Percentiles rank a stretch among this genome's conserved stretches.
Conservation (phyloP, 2,888 invertebrate species). For the Drosophila monieri region DNA sequence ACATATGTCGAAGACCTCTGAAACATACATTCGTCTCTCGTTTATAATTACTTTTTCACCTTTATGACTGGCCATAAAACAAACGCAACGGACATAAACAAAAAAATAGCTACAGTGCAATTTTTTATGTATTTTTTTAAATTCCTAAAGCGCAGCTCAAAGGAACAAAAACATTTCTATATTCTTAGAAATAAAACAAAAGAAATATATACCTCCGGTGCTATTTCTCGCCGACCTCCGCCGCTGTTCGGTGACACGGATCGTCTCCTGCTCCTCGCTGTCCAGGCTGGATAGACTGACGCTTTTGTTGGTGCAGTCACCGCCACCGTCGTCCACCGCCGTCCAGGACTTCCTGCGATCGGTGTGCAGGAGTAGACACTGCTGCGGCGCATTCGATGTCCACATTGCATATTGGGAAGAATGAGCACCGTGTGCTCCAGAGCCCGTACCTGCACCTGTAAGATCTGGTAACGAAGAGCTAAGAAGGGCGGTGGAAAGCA, state of each 20-base stretch:
- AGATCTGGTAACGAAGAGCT: slow-evolving; percentile 83
- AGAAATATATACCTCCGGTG: slow-evolving; percentile 82
- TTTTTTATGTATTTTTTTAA: slow-evolving; percentile 7
- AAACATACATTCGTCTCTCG: not conserved
- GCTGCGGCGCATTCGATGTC: slow-evolving; percentile 80
- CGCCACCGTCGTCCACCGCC: slow-evolving; percentile 89
- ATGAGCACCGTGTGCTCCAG: slow-evolving; percentile 26
- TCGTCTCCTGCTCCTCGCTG: slow-evolving; percentile 91
- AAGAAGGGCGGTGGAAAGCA: slow-evolving; percentile 74
- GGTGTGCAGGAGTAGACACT: slow-evolving; percentile 81
- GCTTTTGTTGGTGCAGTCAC: slow-evolving; percentile 85
- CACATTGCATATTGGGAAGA: slow-evolving; percentile 77
- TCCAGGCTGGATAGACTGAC: slow-evolving; percentile 92
- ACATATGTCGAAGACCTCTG: not conserved
- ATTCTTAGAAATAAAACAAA: no score
- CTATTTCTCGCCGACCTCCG: slow-evolving; percentile 85
- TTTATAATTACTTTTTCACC: slow-evolving; percentile 24
- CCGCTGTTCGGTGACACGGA: slow-evolving; percentile 85
- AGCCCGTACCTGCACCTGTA: slow-evolving; percentile 52
- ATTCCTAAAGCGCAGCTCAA: not conserved
- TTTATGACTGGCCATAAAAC: slow-evolving; percentile 10
- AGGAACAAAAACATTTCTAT: not conserved
- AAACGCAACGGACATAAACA: slow-evolving; percentile 24
- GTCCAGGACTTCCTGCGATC: slow-evolving; percentile 93
- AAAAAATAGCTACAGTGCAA: slow-evolving; percentile 1